phyloP scores from a whole-genome alignment of 2,113 vertebrate species.

The Aegypius monachus region DNA sequence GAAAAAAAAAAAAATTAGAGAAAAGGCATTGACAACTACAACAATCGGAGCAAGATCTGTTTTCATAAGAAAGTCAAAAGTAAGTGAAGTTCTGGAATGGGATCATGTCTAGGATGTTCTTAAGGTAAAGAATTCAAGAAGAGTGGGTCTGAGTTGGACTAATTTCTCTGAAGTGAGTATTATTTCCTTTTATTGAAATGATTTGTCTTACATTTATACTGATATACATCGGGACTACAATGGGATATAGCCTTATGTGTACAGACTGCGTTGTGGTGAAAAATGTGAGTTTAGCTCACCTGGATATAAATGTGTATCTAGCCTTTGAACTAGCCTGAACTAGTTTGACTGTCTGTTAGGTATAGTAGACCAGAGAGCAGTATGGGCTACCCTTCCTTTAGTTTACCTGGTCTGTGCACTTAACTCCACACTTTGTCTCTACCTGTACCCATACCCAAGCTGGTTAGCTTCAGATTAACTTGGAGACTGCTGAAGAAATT shows the following conservation, averaged over 20 bases:
- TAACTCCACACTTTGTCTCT: neutral
- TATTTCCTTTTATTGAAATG: neutral
- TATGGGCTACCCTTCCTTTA: neutral
- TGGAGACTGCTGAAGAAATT: neutral
- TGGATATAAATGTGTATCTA: neutral
- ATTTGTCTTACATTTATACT: neutral
- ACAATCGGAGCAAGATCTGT: neutral
- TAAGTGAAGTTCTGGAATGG: neutral
- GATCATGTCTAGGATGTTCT: neutral
- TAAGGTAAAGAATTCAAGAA: neutral
- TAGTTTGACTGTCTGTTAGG: fast-evolving
- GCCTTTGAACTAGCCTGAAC: neutral
- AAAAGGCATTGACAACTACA: neutral
- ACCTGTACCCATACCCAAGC: fast-evolving
- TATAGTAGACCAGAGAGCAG: neutral
- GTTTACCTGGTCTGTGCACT: neutral
- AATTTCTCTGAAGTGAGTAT: neutral
- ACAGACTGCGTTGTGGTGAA: neutral
- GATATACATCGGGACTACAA: neutral
- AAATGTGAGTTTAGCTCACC: neutral
- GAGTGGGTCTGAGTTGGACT: neutral
- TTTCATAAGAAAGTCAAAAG: neutral
- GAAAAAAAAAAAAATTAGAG: neutral
- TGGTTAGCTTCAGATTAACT: neutral
- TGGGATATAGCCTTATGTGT: no score